Evolutionary conservation across 2,797 vertebrate species (phyloP), one percentile per base, ranked within the genome.

Genomic region (Geotrypetes seraphini): DNA sequence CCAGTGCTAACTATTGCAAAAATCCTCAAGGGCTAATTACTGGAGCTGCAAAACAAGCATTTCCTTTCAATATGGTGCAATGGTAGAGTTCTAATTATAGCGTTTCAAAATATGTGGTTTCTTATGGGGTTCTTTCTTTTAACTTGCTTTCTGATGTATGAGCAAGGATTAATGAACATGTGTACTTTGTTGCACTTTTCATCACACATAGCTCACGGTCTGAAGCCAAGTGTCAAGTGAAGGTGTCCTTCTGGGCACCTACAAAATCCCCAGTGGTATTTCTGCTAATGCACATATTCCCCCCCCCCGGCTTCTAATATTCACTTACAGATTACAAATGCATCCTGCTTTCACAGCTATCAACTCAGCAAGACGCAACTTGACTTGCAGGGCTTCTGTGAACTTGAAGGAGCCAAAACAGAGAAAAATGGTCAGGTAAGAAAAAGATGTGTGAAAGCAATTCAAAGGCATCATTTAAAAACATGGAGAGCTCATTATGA

Each of bases 21-120:
- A 78, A 75, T 77, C 77, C 74, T 69, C 43, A 43, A 71, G 77
- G 82, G 83, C 71, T 83, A 85, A 83, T 85, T 83, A 85, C 47
- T 30, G 40, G 52, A 66, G 57, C 59, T 77, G 59, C 61, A 68
- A 75, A 77, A 79, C 68, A 78, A 71, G 62, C 57, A 66, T 60
- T 69, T 67, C 49, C 66, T 63, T 61, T 50, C 47, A 41, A 37
- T 62, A 52, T 34, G 25, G 34, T 26, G 23, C 59, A 68, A 60
- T 55, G 46, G 27, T 39, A 58, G 36, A 13, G 24, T 65, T 39
- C 50, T 69, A 69, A 69, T 63, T 65, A 67, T 50, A 36, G 43
- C 27, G 19, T 41, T 48, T 53, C n/a, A 57, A 69, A 57, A 66
- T 42, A 50, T 30, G 24, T 28, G 38, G 47, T 57, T 71, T 63